Percentiles rank a stretch among this genome's conserved stretches.
These are phyloP conservation scores for Hyles lineata DNA, from an alignment of 2,888 invertebrate genomes.

Conservation along the genomic window DNA sequence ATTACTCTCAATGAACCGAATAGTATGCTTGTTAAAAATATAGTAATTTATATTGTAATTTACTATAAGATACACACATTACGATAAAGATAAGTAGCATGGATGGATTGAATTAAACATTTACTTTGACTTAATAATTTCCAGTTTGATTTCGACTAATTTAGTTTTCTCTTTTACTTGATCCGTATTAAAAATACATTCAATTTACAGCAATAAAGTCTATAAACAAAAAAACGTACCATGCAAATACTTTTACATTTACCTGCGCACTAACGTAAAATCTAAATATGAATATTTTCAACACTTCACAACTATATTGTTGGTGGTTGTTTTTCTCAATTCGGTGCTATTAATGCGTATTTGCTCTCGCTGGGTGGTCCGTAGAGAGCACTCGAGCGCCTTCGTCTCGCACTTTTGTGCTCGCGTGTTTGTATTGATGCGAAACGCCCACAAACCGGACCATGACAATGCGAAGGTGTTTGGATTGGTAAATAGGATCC, in stretches of 20 bases:
- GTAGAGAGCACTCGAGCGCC: constrained; percentile 56
- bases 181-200: no score
- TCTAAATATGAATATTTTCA: not conserved
- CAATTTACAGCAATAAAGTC: not conserved
- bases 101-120: no score
- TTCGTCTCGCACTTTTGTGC: constrained; percentile 37
- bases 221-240: not conserved
- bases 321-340: constrained; percentile 53
- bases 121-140: no score
- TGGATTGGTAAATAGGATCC: constrained; percentile 23
- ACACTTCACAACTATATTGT: constrained; percentile 38
- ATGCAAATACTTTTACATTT: not conserved
- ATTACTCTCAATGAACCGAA: no score
- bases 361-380: constrained; percentile 63
- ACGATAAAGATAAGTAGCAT: no score
- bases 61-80: no score
- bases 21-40: no score
- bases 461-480: constrained; percentile 27
- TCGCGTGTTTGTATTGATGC: constrained; percentile 30
- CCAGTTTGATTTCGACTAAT: no score
- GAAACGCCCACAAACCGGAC: constrained; percentile 29
- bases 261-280: not conserved
- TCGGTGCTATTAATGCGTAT: constrained; percentile 52
- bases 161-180: no score
- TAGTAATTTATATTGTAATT: no score